Evolutionary conservation across 2,113 vertebrate genomes (phyloP), one percentile per base, ranked within the genome.

Genomic region (Caranx ignobilis): DNA sequence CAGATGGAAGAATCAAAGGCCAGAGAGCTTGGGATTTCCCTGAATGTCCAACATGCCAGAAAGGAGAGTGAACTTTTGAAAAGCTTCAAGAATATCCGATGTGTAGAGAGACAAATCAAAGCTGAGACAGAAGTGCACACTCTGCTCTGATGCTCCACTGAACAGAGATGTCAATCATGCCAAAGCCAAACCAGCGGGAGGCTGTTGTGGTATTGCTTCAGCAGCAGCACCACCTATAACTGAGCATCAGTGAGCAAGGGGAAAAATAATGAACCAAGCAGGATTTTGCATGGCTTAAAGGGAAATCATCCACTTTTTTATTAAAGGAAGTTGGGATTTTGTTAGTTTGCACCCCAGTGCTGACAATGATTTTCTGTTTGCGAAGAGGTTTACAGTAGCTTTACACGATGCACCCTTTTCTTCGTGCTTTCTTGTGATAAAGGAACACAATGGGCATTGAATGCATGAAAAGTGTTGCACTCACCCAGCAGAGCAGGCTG

Each of bases 101-200:
- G 13, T 19, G 1, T 41, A 47, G 1, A 34, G 12, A 41, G 41
- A 41, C 4, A 18, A 64, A n/a, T 31, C 39, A 11, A 39, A 18
- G 12, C 41, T 54, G 41, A 78, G 57, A 70, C 41, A 60, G 32
- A 6, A 4, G 16, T 72, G 48, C 56, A 69, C 45, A 74, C 37
- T 9, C 19, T 62, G 47, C n/a, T 66, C 26, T 77, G 47, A 43
- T 82, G 6, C 57, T 71, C 43, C n/a, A 54, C 35, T 76, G 67
- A 71, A 50, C 26, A 35, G 1, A 69, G 73, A 52, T 75, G 66
- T 75, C 77, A 81, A 50, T 65, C 62, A 26, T 70, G 21, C 39
- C 63, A 64, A 8, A 8, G 50, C 11, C 2, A 16, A 57, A 56
- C 57, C 48, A 64, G 21, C 0, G 11, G 15, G 13, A 54, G 69